Evolutionary conservation across 2,113 vertebrate species (phyloP).

Genomic region (Numida meleagris): DNA sequence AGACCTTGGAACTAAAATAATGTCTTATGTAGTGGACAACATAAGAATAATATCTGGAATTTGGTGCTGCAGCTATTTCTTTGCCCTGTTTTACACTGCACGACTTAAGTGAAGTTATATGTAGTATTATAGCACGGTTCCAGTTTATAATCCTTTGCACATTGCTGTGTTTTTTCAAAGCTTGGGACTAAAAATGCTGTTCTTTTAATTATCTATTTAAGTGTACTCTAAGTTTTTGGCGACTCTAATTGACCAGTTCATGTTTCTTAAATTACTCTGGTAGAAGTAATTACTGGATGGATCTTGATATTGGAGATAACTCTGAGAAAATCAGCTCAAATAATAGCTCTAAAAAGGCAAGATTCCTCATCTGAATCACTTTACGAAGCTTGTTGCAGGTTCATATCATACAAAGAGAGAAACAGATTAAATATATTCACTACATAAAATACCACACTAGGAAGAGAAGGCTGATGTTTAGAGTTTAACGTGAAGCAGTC

Average conservation of each 20-base stretch:
- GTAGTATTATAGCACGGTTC: neutral
- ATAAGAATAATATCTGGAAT: neutral
- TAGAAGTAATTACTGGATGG: neutral
- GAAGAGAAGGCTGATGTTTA: neutral
- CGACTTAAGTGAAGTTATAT: neutral
- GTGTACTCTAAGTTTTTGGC: neutral
- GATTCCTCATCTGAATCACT: neutral
- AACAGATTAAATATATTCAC: neutral
- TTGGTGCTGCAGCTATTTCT: neutral
- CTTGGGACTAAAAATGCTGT: neutral
- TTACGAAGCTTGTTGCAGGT: neutral
- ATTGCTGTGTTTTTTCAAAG: neutral
- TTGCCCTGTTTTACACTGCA: neutral
- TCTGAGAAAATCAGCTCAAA: slow-evolving; percentile 3
- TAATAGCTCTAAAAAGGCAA: neutral
- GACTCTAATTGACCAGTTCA: neutral
- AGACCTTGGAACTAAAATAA: neutral
- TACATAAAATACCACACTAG: neutral
- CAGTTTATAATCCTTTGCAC: neutral
- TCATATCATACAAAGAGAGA: neutral
- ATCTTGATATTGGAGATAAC: neutral
- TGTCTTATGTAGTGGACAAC: neutral
- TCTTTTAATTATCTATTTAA: neutral
- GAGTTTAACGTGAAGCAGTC: neutral
- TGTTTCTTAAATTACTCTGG: slow-evolving; percentile 22